Evolutionary conservation across 2,888 invertebrate species (phyloP), one percentile per base, ranked within the genome.

Genomic region (Trichogramma dendrolimi): DNA sequence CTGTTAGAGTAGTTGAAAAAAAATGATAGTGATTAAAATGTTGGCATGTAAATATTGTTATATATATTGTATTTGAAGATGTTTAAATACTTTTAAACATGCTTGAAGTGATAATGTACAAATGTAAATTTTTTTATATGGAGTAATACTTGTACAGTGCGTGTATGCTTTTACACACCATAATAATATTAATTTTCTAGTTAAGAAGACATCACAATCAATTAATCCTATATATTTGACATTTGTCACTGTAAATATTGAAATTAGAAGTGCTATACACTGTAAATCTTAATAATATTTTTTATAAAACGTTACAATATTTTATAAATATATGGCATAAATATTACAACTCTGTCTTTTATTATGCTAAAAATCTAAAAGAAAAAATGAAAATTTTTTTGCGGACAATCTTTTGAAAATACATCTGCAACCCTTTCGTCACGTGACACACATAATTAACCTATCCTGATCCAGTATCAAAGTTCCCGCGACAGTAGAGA

Each of bases 241-340:
- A 27, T 27, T 27, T 27, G 27, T 27, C 27, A 27, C 3, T 27
- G 27, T 27, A 27, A 27, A 27, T 27, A 27, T 27, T 27, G 27
- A 27, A 27, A 27, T 27, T 27, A 27, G 27, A 27, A 7, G 14
- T 50, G 14, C 3, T n/a, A 11, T 50, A 10, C 7, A 50, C 1
- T 50, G n/a, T 50, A 50, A 14, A 10, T 8, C 14, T 4, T 8
- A 11, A 7, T 50, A 3, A 7, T 11, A 44, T 11, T 8, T 55
- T 10, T 47, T 55, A 38, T 55, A 11, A 49, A 5, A 60, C 49
- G 8, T 44, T 50, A 38, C 7, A 38, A 1, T 50, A 14, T 11
- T 7, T 49, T 48, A 43, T 62, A 54, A 54, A 51, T 62, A 49
- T 57, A n/a, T 50, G 50, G 11, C 27, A 58, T 39, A 53, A 47